phyloP scores from a whole-genome alignment of 1,140 invertebrate genomes.

The Linepithema humile region DNA sequence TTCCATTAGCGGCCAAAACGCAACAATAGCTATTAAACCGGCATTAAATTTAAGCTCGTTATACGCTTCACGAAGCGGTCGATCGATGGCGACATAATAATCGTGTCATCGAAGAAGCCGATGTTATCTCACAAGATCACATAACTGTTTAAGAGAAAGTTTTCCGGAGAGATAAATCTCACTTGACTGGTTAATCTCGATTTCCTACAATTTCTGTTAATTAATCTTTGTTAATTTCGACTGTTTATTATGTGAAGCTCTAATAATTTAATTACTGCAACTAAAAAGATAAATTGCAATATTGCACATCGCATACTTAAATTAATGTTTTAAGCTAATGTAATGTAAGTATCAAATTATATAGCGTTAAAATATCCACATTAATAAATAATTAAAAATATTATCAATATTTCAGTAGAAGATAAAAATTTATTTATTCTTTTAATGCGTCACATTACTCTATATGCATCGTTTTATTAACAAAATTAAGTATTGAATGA shows the following conservation, averaged over 20 bases:
- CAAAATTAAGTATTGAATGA: background rate
- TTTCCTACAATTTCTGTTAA: background rate
- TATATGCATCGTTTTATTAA: background rate
- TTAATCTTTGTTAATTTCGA: background rate
- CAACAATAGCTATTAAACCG: conserved; percentile 47
- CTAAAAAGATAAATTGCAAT: background rate
- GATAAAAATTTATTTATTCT: background rate
- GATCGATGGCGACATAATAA: conserved; percentile 36
- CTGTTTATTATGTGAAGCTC: background rate
- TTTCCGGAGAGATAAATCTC: background rate
- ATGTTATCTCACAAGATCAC: background rate
- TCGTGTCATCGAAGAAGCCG: conserved; percentile 12
- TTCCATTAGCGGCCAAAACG: conserved; percentile 45
- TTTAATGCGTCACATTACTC: background rate
- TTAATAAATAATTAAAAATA: too few relatives aligned
- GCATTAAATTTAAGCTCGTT: conserved; percentile 50
- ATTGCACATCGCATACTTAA: background rate
- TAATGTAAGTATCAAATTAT: background rate
- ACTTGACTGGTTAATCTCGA: background rate
- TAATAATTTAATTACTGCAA: background rate
- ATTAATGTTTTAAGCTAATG: background rate
- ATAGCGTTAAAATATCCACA: background rate
- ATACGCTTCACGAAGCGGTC: conserved; percentile 8
- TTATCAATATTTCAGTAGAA: too few relatives aligned
- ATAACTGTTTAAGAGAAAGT: background rate